Evolutionary conservation across 2,888 invertebrate species (phyloP), one percentile per base, ranked within the genome.

Genomic region (Cerastis leucographa): DNA sequence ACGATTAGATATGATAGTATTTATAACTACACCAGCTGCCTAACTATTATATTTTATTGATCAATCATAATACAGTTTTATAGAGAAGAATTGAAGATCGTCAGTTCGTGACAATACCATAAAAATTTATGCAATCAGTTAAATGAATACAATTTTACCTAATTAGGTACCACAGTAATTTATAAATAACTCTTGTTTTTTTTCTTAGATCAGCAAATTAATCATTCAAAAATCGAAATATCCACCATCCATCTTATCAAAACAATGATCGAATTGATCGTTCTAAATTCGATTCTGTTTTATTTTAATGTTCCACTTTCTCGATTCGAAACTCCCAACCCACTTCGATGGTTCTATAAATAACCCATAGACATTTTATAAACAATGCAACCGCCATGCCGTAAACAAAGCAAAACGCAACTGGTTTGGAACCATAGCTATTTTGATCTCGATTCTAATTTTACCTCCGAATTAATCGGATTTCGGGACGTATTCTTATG

Each of bases 291-390:
- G 66, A 68, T 83, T 14, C 14, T 35, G 54, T 29, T 69, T 64
- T 51, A 64, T 29, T 69, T 64, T 51, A 64, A 61, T 80, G 71
- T 49, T 70, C 17, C 49, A 84, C 61, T 85, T 74, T 81, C 35
- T 70, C 49, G 42, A 67, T 70, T 29, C 17, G 66, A 64, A 62
- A 74, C 9, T 56, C 35, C 65, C 59, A 69, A 65, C 25, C 44
- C 42, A 71, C 56, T 82, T 72, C 35, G 35, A 29, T 51, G 25
- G 61, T 71, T 73, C 71, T 74, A 69, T 64, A 72, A 51, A 74
- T 76, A 73, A 68, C 56, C 56, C 62, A 78, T 71, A 79, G 71
- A 79, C 67, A 74, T n/a, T 64, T 67, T 54, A 73, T 86, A 86
- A 84, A 77, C 87, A 77, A 71, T 73, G 59, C 70, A 75, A 81